These are phyloP conservation scores for Dasypolia templi DNA, from an alignment of 2,888 invertebrate genomes.

Conservation along the genomic window DNA sequence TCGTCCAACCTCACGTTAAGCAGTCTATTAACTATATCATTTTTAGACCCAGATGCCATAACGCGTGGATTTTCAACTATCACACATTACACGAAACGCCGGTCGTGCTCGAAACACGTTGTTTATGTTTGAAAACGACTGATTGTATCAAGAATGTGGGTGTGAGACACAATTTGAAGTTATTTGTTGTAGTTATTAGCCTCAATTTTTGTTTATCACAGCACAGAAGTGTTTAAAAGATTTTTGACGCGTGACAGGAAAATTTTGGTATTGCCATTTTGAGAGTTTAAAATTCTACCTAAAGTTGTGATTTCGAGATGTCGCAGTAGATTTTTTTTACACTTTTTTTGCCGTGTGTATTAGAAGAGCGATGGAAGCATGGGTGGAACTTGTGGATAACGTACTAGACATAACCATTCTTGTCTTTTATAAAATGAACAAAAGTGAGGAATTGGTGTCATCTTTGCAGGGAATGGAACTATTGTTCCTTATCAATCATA, in stretches of 20 bases:
- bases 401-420: background rate
- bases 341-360: background rate
- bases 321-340: constrained; percentile 1
- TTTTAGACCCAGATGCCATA: constrained; percentile 87
- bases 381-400: background rate
- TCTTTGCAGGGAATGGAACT: background rate
- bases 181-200: constrained; percentile 69
- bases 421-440: background rate
- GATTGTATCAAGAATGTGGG: constrained; percentile 38
- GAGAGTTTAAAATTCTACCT: constrained; percentile 7
- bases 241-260: constrained; percentile 66
- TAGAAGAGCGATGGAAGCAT: background rate
- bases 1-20: constrained; percentile 83
- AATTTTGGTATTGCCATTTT: constrained; percentile 53
- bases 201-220: constrained; percentile 72
- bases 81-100: constrained; percentile 75
- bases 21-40: constrained; percentile 84
- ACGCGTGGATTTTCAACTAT: constrained; percentile 66
- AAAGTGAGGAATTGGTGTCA: background rate
- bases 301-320: background rate
- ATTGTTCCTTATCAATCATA: background rate
- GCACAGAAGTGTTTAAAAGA: constrained; percentile 55
- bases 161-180: constrained; percentile 57
- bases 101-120: constrained; percentile 54
- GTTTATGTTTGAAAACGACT: constrained; percentile 52